A percentile compares a stretch with the other conserved stretches of the same genome.
Evolutionary conservation across 2,797 vertebrate species (phyloP).

Genomic region (Diplodus puntazzo): DNA sequence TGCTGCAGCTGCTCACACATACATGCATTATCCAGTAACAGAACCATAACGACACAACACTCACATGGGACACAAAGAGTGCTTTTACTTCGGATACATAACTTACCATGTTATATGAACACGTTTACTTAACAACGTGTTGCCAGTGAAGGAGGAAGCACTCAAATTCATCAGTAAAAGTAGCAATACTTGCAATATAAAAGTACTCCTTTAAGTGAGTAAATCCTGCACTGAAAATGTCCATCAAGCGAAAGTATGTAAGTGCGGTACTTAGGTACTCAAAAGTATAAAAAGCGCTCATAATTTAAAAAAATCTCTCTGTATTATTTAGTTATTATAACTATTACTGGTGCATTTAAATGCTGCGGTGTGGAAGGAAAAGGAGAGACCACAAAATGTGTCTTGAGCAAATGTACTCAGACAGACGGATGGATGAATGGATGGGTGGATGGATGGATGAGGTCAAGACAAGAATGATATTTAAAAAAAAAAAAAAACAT

Average conservation of each 20-base stretch:
- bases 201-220: not conserved
- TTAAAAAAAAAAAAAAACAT: slow-evolving; percentile 7
- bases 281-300: not conserved
- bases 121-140: not conserved
- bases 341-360: not conserved
- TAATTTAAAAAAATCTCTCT: not conserved
- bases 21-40: not conserved
- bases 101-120: not conserved
- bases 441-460: slow-evolving; percentile 32
- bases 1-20: not conserved
- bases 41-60: not conserved
- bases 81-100: not conserved
- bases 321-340: not conserved
- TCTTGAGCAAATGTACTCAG: not conserved
- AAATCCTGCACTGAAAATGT: not conserved
- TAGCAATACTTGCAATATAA: not conserved
- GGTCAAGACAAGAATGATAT: slow-evolving; percentile 39
- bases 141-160: not conserved
- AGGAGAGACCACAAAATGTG: not conserved
- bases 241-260: too few species aligned
- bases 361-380: not conserved
- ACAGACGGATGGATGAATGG: slow-evolving; percentile 1
- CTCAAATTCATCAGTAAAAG: not conserved
- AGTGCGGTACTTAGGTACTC: too few species aligned
- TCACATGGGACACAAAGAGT: not conserved